These are phyloP conservation scores for Hystrix cristata DNA, from an alignment of 2,113 vertebrate species.

Conservation along the genomic window DNA sequence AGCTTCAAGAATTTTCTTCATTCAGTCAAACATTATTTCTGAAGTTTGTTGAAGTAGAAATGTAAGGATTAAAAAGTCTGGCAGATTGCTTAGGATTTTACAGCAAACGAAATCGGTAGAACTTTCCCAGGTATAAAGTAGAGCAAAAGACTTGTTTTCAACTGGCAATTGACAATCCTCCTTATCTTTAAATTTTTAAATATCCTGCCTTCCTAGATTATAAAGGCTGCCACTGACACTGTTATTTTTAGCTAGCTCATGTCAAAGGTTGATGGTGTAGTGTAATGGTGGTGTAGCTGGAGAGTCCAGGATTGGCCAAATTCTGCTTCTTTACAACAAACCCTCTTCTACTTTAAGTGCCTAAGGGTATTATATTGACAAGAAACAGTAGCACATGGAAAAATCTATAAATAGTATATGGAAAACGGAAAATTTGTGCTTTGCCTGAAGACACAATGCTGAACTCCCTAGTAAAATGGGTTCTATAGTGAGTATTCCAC, in stretches of 20 bases:
- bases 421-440: conserved; percentile 14
- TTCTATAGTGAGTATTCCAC: background rate
- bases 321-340: background rate
- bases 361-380: background rate
- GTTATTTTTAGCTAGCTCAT: background rate
- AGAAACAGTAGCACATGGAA: background rate
- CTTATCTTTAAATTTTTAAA: conserved; percentile 62
- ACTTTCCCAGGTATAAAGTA: conserved; percentile 33
- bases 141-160: conserved; percentile 13
- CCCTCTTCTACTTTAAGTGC: background rate
- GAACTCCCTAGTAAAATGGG: background rate
- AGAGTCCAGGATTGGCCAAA: background rate
- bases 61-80: background rate
- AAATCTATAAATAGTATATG: conserved; percentile 9
- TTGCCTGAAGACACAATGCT: background rate
- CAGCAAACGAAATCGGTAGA: background rate
- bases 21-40: background rate
- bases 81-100: conserved; percentile 17
- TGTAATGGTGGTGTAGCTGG: background rate
- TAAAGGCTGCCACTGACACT: background rate
- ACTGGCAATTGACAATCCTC: background rate
- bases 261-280: conserved; percentile 23
- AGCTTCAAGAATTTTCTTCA: conserved; percentile 40
- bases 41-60: background rate
- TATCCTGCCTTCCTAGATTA: background rate